Evolutionary conservation across 2,113 vertebrate species (phyloP).

Genomic region (Centrocercus urophasianus): DNA sequence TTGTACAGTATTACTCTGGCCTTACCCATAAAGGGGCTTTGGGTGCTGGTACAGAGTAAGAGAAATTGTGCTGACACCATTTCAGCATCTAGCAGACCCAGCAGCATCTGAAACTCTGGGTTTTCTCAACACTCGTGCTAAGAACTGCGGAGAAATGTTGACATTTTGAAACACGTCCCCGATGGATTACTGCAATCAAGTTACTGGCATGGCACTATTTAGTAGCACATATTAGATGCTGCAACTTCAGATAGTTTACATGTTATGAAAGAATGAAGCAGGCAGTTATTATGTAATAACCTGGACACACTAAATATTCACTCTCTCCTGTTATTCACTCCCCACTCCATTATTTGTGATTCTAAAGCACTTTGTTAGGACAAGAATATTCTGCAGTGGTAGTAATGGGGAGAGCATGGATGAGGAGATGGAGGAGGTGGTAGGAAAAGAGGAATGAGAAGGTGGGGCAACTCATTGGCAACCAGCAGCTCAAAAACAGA

Average conservation of each 20-base stretch:
- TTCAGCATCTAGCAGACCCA: neutral
- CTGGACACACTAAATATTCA: neutral
- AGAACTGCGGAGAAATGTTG: slow-evolving; percentile 10
- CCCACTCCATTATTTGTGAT: neutral
- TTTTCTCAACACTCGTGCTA: neutral
- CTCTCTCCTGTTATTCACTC: neutral
- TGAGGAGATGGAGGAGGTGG: neutral
- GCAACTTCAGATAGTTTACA: neutral
- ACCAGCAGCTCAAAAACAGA: neutral
- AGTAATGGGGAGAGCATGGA: neutral
- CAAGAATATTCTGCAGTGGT: neutral
- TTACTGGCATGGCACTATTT: neutral
- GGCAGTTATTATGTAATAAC: neutral
- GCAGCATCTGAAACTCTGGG: neutral
- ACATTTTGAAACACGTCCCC: neutral
- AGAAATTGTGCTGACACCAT: neutral
- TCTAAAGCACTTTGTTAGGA: neutral
- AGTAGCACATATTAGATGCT: neutral
- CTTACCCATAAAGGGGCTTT: neutral
- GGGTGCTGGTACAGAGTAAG: neutral
- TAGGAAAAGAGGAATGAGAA: neutral
- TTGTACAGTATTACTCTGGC: neutral
- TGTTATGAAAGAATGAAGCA: neutral
- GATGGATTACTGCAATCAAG: neutral
- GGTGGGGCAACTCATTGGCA: neutral